A percentile compares a stretch with the other conserved stretches of the same genome.
phyloP scores from a whole-genome alignment of 1,140 invertebrate species.

The Heliconius eleuchia region DNA sequence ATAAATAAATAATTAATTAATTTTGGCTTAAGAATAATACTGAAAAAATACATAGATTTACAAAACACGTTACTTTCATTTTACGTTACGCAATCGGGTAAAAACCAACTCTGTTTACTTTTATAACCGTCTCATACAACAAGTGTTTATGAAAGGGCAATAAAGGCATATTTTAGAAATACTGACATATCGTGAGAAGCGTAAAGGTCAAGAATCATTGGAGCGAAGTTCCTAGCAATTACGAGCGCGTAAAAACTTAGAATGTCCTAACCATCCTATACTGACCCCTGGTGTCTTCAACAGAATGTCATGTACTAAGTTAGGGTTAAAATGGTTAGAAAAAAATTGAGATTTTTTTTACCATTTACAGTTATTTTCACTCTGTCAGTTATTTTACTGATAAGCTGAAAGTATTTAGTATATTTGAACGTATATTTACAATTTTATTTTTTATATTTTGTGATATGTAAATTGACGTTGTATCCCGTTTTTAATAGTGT shows the following conservation, averaged over 20 bases:
- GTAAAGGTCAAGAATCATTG: slow-evolving; percentile 38
- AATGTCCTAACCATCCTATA: not conserved
- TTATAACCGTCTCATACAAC: slow-evolving; percentile 13
- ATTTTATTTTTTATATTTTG: not conserved
- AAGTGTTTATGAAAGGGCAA: slow-evolving; percentile 26
- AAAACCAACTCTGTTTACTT: slow-evolving; percentile 8
- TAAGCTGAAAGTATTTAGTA: not conserved
- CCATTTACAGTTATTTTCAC: not conserved
- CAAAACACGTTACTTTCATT: too few relatives aligned
- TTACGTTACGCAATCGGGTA: too few relatives aligned
- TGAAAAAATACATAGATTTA: too few relatives aligned
- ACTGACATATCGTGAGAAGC: slow-evolving; percentile 38
- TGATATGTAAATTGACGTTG: not conserved
- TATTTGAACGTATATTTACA: not conserved
- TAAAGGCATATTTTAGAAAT: slow-evolving; percentile 33
- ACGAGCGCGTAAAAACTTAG: slow-evolving; percentile 26
- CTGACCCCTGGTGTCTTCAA: not conserved
- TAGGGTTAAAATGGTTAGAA: not conserved
- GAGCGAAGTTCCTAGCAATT: slow-evolving; percentile 38
- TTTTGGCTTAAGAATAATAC: too few relatives aligned
- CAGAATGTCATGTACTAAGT: not conserved
- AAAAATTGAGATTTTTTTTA: not conserved
- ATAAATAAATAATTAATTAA: too few relatives aligned
- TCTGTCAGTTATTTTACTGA: not conserved
- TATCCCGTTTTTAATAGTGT: too few relatives aligned